Evolutionary conservation across 37 sponge, comb jelly and placozoan genomes (phyloP).

Genomic region (Halichondria panicea): DNA sequence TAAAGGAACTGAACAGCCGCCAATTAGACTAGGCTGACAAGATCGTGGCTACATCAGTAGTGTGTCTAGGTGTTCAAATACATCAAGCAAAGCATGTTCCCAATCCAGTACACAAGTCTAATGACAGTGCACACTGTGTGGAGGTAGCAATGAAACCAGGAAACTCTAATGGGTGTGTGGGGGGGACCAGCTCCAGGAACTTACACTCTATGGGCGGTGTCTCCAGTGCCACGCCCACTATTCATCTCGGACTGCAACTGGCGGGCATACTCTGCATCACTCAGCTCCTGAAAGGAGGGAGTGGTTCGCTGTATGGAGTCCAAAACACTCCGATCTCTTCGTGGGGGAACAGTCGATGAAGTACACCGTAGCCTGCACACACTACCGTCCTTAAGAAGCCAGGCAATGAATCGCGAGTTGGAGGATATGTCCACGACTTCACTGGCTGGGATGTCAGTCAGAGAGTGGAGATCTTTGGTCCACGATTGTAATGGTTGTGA

Average conservation of each 20-base stretch:
- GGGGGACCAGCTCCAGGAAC: no score
- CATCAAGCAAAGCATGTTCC: no score
- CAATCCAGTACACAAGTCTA: no score
- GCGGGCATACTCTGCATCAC: constrained; percentile 70
- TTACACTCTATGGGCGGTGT: no score
- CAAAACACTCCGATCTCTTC: background rate
- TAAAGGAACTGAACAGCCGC: no score
- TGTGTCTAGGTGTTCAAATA: no score
- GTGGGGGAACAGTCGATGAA: background rate
- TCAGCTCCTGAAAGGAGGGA: constrained; percentile 43
- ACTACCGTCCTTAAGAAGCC: constrained; percentile 57
- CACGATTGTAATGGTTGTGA: constrained; percentile 15
- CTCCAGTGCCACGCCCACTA: no score
- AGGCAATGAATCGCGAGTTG: constrained; percentile 54
- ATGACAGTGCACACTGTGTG: no score
- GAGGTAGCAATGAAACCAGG: no score
- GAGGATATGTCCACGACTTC: constrained; percentile 25
- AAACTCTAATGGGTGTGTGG: no score
- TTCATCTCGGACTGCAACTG: constrained; percentile 58
- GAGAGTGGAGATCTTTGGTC: constrained; percentile 9
- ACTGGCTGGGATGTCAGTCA: constrained; percentile 3
- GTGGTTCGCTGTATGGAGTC: background rate
- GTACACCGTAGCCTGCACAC: constrained; percentile 44
- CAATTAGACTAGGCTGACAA: no score
- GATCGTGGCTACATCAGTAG: no score